These are phyloP conservation scores for Peribatodes rhomboidaria DNA, from an alignment of 2,888 invertebrate species.

Conservation along the genomic window DNA sequence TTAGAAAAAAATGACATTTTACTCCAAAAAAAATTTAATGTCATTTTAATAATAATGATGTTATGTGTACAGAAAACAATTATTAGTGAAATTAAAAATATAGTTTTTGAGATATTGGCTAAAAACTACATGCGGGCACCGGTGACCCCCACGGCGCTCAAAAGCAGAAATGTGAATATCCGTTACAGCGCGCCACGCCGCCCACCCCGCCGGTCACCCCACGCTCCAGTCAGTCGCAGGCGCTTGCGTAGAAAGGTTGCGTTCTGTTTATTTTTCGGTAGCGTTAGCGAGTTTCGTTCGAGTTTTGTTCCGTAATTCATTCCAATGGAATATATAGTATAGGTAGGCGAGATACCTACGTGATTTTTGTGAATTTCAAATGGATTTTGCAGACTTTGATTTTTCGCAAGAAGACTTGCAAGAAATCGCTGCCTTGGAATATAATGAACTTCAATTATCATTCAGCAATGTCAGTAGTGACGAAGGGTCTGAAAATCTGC, in stretches of 20 bases:
- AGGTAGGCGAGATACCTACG: constrained; percentile 9
- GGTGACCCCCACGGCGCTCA: constrained; percentile 53
- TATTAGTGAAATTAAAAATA: constrained; percentile 14
- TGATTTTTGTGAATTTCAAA: constrained; percentile 21
- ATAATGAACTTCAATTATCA: constrained; percentile 45
- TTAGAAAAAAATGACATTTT: constrained; percentile 10
- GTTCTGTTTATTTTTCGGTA: constrained; percentile 13
- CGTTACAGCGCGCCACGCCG: constrained; percentile 54
- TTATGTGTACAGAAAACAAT: constrained; percentile 11
- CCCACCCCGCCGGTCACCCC: constrained; percentile 42
- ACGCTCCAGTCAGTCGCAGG: constrained; percentile 40
- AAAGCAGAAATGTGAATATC: constrained; percentile 53
- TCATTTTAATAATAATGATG: constrained; percentile 16
- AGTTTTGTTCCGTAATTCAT: constrained; percentile 14
- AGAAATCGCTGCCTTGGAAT: constrained; percentile 49
- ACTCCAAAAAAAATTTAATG: constrained; percentile 10
- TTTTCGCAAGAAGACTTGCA: constrained; percentile 51
- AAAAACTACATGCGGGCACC: constrained; percentile 47
- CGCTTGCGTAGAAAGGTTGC: constrained; percentile 34
- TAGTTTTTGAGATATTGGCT: constrained; percentile 29
- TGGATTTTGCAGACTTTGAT: constrained; percentile 50
- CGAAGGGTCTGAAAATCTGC: constrained; percentile 6
- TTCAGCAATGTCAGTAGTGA: constrained; percentile 2
- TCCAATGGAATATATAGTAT: constrained; percentile 20
- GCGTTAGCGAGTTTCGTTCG: constrained; percentile 10